These are phyloP conservation scores for Poecilobothrus nobilitatus DNA, from an alignment of 2,888 invertebrate genomes.

Conservation along the genomic window DNA sequence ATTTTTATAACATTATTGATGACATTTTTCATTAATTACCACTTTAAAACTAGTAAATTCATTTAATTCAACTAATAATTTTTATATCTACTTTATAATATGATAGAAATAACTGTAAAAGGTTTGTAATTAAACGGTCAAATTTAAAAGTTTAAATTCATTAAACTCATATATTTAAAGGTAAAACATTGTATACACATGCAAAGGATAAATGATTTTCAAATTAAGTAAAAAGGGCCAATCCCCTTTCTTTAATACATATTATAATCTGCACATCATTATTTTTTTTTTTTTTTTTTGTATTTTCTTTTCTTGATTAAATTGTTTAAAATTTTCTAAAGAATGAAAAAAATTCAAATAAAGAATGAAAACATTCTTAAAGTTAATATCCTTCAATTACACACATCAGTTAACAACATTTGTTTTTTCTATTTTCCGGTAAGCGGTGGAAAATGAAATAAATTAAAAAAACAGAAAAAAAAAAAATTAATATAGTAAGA, in stretches of 20 bases:
- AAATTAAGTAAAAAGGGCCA: no score
- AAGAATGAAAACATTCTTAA: neutral
- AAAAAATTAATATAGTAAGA: neutral
- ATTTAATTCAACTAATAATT: no score
- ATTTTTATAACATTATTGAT: no score
- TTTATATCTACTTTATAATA: no score
- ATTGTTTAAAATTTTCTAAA: neutral
- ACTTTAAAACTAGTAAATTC: no score
- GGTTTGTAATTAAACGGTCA: no score
- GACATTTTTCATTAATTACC: no score
- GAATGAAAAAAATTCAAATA: neutral
- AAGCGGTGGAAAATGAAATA: no score
- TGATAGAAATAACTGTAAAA: neutral
- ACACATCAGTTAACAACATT: neutral
- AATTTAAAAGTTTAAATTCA: no score
- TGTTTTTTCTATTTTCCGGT: neutral
- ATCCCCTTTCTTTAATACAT: neutral
- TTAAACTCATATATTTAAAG: no score
- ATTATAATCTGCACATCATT: neutral
- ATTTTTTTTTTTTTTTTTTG: neutral
- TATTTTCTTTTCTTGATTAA: neutral
- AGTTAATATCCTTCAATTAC: constrained; percentile 3
- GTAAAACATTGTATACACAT: no score
- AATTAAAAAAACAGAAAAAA: neutral
- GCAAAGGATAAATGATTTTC: no score